These are phyloP conservation scores for Orussus abietinus DNA, from an alignment of 1,140 invertebrate species.

Conservation along the genomic window DNA sequence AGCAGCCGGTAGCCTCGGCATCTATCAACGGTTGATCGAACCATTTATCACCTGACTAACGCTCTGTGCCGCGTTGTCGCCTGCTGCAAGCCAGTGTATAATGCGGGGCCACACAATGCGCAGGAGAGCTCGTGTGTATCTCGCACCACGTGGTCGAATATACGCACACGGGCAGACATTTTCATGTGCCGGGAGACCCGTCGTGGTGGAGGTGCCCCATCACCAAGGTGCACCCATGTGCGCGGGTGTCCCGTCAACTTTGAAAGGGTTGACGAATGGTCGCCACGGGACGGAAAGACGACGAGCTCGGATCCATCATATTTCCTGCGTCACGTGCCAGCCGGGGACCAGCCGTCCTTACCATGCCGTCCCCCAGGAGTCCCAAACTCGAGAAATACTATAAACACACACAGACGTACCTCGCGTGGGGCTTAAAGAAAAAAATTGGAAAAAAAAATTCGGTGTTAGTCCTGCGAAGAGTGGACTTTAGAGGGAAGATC, in stretches of 20 bases:
- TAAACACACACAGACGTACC: slow-evolving; percentile 8
- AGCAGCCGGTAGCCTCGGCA: slow-evolving; percentile 12
- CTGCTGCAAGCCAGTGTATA: background rate
- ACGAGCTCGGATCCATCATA: slow-evolving; percentile 45
- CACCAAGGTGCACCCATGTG: background rate
- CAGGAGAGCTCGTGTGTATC: slow-evolving; percentile 1
- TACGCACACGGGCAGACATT: slow-evolving; percentile 13
- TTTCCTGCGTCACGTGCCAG: slow-evolving; percentile 27
- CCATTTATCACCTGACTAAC: slow-evolving; percentile 34
- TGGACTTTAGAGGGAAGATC: too few relatives aligned
- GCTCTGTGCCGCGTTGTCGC: slow-evolving; percentile 21
- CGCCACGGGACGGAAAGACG: slow-evolving; percentile 47
- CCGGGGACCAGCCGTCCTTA: slow-evolving; percentile 19
- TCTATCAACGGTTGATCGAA: slow-evolving; percentile 32
- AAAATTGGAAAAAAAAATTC: too few relatives aligned
- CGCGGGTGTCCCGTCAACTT: slow-evolving; percentile 35
- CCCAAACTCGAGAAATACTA: background rate
- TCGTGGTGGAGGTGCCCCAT: background rate
- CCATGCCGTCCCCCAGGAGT: slow-evolving; percentile 11
- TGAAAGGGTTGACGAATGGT: slow-evolving; percentile 50
- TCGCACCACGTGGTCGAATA: slow-evolving; percentile 14
- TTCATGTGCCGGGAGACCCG: slow-evolving; percentile 12
- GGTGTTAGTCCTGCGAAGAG: too few relatives aligned
- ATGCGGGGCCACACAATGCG: slow-evolving; percentile 7
- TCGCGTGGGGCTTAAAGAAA: too few relatives aligned